Evolutionary conservation across 2,888 invertebrate genomes (phyloP).

Genomic region (Malachius bipustulatus): DNA sequence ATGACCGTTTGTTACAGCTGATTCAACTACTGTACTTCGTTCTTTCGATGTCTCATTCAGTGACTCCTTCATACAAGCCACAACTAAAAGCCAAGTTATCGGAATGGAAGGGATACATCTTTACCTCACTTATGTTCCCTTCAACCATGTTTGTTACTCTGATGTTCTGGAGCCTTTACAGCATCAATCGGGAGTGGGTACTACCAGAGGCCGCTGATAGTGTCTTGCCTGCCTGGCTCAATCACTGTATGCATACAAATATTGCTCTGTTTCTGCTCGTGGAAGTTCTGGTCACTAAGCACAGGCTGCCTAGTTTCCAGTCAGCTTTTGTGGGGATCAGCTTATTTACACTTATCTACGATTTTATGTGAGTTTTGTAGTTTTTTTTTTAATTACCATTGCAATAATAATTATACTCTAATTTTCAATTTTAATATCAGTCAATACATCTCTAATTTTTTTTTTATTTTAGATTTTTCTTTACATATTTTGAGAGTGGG

Average conservation of each 20-base stretch:
- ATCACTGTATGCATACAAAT: constrained; percentile 8
- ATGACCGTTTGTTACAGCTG: no score
- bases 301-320: background rate
- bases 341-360: background rate
- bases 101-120: constrained; percentile 7
- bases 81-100: background rate
- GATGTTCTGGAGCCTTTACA: constrained; percentile 8
- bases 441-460: no score
- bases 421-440: no score
- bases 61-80: no score
- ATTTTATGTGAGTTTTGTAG: background rate
- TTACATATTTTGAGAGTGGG: background rate
- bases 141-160: constrained; percentile 5
- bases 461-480: constrained; percentile 1
- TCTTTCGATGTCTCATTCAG: no score
- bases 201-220: constrained; percentile 6
- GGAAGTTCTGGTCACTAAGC: constrained; percentile 2
- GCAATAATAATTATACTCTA: no score
- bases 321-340: background rate
- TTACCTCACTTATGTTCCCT: constrained; percentile 8
- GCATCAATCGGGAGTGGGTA: constrained; percentile 7
- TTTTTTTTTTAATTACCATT: no score
- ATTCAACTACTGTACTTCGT: no score
- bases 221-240: constrained; percentile 6
- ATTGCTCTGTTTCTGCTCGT: constrained; percentile 5